Base-by-base conservation (phyloP, 2,888 invertebrate species). In the Tridacna gigas region DNA sequence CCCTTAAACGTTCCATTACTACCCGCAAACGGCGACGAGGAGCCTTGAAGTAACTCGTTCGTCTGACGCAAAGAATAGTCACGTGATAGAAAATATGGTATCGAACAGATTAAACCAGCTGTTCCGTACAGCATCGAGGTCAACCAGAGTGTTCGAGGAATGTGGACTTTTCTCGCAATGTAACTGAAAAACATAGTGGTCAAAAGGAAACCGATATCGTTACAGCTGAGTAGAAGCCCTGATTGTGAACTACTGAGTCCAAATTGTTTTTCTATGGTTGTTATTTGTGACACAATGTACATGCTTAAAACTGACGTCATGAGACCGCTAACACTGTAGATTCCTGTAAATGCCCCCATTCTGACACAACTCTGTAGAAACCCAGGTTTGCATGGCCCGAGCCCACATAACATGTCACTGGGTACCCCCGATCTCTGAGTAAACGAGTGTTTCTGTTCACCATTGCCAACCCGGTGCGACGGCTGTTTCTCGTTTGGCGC, bases 131-230 rank as follows among this genome's bases (percentile, higher is more conserved):
- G 65, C 61, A 90, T 76, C 0, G 88, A 88, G 15, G 79, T 76
- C 15, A 80, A 7, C 65, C 84, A 85, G 12, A 90, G 73, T 5
- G 75, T 77, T 26, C 88, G 77, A 0, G 90, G 90, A 25, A 90
- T 90, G 71, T 90, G 89, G 0, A 84, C 83, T 37, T 74, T 86
- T 63, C 90, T 80, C 0, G 89, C 88, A 67, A 86, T 69, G 61
- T 88, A 86, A 74, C 89, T 89, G n/a, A 88, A 84, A 45, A 90
- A 80, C 45, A 91, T 61, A 0, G 89, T 90, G 2, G 88, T 86
- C 22, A 86, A n/a, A 25, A 92, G 82, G 79, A 85, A 92, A 0
- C 93, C 92, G 45, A 92, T 90, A 78, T 93, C 92, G 79, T 93
- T 92, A 74, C 91, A 90, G 65, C 91, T 91, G 47, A 92, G 80